phyloP scores from a whole-genome alignment of 2,797 vertebrate species.

The Cottoperca gobio region DNA sequence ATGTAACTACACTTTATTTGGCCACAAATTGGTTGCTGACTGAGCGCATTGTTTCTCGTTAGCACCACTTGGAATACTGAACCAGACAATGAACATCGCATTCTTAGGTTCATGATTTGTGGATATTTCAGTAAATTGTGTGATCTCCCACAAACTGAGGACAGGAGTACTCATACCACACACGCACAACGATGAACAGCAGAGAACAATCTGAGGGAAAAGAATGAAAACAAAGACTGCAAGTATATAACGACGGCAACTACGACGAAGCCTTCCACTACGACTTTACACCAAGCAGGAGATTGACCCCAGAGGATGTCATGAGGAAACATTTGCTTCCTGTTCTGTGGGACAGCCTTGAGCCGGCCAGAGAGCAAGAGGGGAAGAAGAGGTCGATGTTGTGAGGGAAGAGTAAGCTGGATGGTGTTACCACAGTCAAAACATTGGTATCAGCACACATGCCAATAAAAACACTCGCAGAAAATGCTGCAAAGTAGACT shows the following conservation, averaged over 20 bases:
- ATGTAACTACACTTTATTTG: slow-evolving; percentile 13
- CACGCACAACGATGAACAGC: not conserved
- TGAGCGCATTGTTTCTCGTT: slow-evolving; percentile 40
- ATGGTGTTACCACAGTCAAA: slow-evolving; percentile 41
- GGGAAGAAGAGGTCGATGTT: slow-evolving; percentile 38
- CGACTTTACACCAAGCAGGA: slow-evolving; percentile 13
- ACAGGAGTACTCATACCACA: not conserved
- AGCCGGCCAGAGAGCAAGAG: slow-evolving; percentile 37
- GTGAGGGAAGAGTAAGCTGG: slow-evolving; percentile 33
- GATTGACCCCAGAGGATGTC: slow-evolving; percentile 52
- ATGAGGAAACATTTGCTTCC: slow-evolving; percentile 71
- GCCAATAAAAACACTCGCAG: slow-evolving; percentile 50
- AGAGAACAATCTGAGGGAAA: not conserved
- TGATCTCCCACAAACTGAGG: slow-evolving; percentile 11
- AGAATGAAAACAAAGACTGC: not conserved
- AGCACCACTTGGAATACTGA: slow-evolving; percentile 6
- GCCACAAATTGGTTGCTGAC: slow-evolving; percentile 17
- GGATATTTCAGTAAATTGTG: slow-evolving; percentile 22
- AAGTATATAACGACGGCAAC: not conserved
- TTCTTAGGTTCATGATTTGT: slow-evolving; percentile 17
- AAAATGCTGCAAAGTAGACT: slow-evolving; percentile 26
- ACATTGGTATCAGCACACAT: slow-evolving; percentile 11
- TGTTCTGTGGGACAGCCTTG: slow-evolving; percentile 69
- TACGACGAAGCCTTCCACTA: not conserved
- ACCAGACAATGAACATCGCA: slow-evolving; percentile 38